Evolutionary conservation across 2,797 vertebrate genomes (phyloP), one percentile per base, ranked within the genome.

Genomic region (Gymnoscopelus braueri): DNA sequence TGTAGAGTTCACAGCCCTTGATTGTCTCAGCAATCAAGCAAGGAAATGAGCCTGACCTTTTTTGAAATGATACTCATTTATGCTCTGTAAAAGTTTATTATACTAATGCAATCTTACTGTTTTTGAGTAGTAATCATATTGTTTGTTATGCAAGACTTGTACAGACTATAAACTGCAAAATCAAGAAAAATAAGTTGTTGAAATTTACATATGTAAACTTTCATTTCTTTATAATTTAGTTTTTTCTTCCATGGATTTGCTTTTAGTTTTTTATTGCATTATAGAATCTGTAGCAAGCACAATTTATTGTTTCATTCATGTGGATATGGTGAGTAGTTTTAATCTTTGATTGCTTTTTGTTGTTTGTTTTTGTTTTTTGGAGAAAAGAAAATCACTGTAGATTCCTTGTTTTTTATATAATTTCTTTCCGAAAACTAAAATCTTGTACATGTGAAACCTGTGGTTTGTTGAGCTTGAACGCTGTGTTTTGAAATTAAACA

Each of bases 401-500:
- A 78, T 80, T 82, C 29, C 77, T 80, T 63, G 61, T 71, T 62
- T 62, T 76, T 76, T 62, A 84, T 70, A 58, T 81, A 10, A 75
- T 93, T 93, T 89, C 92, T 96, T 94, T 93, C 88, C 92, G 90
- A 90, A 94, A 91, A 96, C 91, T 96, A 93, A 95, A 95, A 90
- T 85, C 89, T 88, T 91, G 92, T 96, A 93, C 88, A 89, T 97
- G 96, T 96, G 91, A 95, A 96, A 95, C 94, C 93, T 96, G 96
- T 97, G 95, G 92, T 96, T 96, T 94, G 93, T 93, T 96, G 94
- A 95, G 94, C 94, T 97, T 96, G 95, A 94, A 94, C 95, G 96
- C 94, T 89, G 94, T 96, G 96, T 98, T 98, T 97, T 96, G 90
- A 95, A 95, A 96, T 95, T 95, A 96, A 96, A 94, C 85, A 70